Evolutionary conservation across 30 jellyfish, hydroid and myxozoan species (phyloP).

Genomic region (Chrysaora quinquecirrha): DNA sequence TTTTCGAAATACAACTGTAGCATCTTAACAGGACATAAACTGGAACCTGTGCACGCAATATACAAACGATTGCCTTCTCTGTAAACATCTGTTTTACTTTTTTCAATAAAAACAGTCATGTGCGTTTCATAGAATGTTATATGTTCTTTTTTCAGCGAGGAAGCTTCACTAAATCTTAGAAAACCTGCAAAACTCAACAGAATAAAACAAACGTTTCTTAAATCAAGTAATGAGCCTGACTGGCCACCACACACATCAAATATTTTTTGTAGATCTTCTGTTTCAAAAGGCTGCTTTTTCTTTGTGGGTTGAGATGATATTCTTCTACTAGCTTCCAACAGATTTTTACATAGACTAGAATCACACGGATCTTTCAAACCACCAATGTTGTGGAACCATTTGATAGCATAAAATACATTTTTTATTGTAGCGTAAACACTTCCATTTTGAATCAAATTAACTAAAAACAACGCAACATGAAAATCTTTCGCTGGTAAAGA

Average conservation of each 20-base stretch:
- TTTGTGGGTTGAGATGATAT: background rate
- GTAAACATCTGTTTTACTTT: background rate
- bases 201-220: background rate
- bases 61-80: background rate
- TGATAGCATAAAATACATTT: background rate
- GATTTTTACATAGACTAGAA: background rate
- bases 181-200: too few relatives aligned
- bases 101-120: background rate
- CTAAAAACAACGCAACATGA: conserved; percentile 5
- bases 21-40: background rate
- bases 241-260: background rate
- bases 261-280: background rate
- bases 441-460: background rate
- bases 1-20: background rate
- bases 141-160: background rate
- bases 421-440: background rate
- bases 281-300: background rate
- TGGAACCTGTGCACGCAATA: background rate
- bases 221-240: background rate
- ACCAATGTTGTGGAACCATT: background rate
- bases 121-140: background rate
- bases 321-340: background rate
- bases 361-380: background rate
- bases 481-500: background rate
- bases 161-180: background rate